phyloP scores from a whole-genome alignment of 2,113 vertebrate genomes.

The Coturnix japonica region DNA sequence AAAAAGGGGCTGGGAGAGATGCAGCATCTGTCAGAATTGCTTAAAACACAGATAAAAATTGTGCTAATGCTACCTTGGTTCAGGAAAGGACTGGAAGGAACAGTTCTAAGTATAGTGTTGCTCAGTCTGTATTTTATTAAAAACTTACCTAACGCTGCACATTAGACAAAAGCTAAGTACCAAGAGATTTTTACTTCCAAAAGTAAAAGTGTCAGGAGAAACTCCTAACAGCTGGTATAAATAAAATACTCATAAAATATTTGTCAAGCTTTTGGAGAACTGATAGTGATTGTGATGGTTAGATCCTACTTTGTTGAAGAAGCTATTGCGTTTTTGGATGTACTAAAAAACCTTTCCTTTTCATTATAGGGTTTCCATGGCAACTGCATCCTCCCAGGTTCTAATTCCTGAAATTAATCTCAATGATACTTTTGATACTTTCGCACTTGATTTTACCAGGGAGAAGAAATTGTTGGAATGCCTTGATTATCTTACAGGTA shows the following conservation, averaged over 20 bases:
- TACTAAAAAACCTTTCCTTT: slow-evolving; percentile 53
- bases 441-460: slow-evolving; percentile 94
- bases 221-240: neutral
- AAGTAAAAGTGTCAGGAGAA: neutral
- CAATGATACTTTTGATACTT: slow-evolving; percentile 96
- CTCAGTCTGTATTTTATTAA: neutral
- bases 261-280: neutral
- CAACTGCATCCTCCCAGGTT: slow-evolving; percentile 96
- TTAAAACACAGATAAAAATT: slow-evolving; percentile 46
- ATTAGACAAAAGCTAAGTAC: neutral
- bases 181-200: neutral
- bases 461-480: slow-evolving; percentile 98
- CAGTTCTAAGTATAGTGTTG: neutral
- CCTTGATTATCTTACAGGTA: slow-evolving; percentile 98
- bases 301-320: neutral
- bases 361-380: slow-evolving; percentile 93
- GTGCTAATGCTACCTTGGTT: neutral
- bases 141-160: neutral
- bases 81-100: neutral
- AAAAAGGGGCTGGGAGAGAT: neutral
- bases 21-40: slow-evolving; percentile 10
- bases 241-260: neutral
- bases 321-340: neutral
- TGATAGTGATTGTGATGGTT: neutral
- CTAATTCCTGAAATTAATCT: slow-evolving; percentile 98